phyloP scores from a whole-genome alignment of 30 jellyfish, hydroid and myxozoan genomes.

The Hydra vulgaris region DNA sequence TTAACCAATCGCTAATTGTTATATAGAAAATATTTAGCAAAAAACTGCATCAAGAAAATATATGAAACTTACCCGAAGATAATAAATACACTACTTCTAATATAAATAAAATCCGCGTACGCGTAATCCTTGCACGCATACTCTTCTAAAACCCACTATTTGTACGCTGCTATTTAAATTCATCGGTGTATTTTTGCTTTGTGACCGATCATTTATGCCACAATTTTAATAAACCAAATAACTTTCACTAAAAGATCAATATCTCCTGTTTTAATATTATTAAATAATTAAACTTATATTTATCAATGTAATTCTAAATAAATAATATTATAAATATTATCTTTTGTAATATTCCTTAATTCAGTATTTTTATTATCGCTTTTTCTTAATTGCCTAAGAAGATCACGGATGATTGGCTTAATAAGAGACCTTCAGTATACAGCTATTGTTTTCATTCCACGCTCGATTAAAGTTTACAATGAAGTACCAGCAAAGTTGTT shows the following conservation, averaged over 20 bases:
- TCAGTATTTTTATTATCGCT: neutral
- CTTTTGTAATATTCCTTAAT: neutral
- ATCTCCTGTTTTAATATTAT: no score
- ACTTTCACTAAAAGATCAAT: no score
- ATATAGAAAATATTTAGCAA: no score
- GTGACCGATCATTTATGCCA: neutral
- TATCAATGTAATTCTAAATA: no score
- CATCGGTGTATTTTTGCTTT: neutral
- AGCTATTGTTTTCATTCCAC: neutral
- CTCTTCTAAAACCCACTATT: neutral
- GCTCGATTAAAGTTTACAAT: neutral
- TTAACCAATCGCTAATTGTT: neutral
- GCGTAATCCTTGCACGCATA: neutral
- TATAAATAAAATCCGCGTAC: neutral
- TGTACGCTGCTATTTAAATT: neutral
- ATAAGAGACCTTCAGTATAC: neutral
- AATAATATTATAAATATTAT: no score
- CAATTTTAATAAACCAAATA: neutral
- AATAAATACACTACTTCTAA: neutral
- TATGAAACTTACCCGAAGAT: neutral
- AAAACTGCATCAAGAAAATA: neutral
- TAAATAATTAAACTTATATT: no score
- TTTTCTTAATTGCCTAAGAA: neutral
- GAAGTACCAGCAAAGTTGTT: neutral
- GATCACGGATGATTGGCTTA: neutral